Conservation (phyloP, 53 echinoderm and acorn worm genomes). For the Hippasteria phrygiana region DNA sequence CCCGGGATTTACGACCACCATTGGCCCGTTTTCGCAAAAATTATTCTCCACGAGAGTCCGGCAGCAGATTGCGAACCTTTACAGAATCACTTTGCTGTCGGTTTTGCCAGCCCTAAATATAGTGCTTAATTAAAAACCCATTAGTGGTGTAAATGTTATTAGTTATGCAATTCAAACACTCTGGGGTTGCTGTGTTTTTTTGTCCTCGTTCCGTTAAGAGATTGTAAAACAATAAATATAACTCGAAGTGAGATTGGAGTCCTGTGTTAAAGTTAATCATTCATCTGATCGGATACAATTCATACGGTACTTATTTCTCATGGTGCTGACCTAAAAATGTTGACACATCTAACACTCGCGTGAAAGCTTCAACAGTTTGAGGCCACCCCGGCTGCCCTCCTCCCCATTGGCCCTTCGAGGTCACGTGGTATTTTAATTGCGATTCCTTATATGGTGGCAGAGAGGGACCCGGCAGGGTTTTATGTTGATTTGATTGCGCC, state of each 20-base stretch:
- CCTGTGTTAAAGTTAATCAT: not conserved
- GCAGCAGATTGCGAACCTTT: not conserved
- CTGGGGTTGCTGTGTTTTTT: not conserved
- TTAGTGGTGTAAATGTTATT: constrained; percentile 29
- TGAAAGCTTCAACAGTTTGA: not conserved
- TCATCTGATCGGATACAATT: not conserved
- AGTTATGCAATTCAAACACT: not conserved
- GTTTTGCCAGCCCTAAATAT: not conserved
- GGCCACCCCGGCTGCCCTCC: not conserved
- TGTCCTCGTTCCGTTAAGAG: not conserved
- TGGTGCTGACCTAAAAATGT: not conserved
- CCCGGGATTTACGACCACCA: not conserved
- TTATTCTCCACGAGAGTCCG: not conserved
- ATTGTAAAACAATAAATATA: constrained; percentile 4
- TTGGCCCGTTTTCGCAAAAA: not conserved
- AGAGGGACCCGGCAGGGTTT: constrained; percentile 40
- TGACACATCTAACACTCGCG: constrained; percentile 3
- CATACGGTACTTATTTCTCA: not conserved
- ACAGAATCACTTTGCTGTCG: not conserved
- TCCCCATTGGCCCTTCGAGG: constrained; percentile 33
- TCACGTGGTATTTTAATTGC: constrained; percentile 34
- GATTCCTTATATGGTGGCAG: constrained; percentile 22
- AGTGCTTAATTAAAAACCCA: constrained; percentile 29
- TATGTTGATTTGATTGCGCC: constrained; percentile 63
- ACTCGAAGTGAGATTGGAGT: not conserved